These are phyloP conservation scores for Leptinotarsa rubiginosa DNA, from an alignment of 2,888 invertebrate species.

Conservation along the genomic window DNA sequence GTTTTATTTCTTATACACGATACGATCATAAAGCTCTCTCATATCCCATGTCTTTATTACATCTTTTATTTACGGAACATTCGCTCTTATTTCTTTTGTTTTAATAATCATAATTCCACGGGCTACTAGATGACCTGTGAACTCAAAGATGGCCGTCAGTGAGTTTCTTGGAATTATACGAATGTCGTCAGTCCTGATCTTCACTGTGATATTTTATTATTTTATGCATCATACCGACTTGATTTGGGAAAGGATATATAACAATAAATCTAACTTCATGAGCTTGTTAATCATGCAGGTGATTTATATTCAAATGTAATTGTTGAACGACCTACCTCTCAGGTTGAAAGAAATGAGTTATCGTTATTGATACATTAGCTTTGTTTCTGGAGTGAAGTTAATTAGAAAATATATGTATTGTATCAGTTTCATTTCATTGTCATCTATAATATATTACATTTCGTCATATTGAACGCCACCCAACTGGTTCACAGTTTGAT, in stretches of 20 bases:
- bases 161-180: conserved; percentile 46
- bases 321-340: conserved; percentile 41
- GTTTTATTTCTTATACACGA: conserved; percentile 49
- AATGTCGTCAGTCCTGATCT: conserved; percentile 52
- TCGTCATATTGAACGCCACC: neutral
- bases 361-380: conserved; percentile 26
- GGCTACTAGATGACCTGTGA: conserved; percentile 50
- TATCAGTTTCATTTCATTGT: neutral
- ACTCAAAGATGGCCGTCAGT: conserved; percentile 51
- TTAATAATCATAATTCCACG: conserved; percentile 52
- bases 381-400: conserved; percentile 34
- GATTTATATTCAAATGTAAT: conserved; percentile 50
- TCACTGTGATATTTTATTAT: conserved; percentile 48
- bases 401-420: neutral
- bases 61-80: conserved; percentile 45
- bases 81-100: conserved; percentile 51
- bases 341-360: conserved; percentile 40
- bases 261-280: conserved; percentile 49
- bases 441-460: neutral
- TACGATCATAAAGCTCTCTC: conserved; percentile 44
- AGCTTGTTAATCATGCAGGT: conserved; percentile 50
- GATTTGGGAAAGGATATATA: conserved; percentile 44
- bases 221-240: conserved; percentile 31
- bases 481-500: no score
- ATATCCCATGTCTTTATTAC: conserved; percentile 46